phyloP scores from a whole-genome alignment of 2,888 invertebrate species.

The Gnatocerus cornutus region DNA sequence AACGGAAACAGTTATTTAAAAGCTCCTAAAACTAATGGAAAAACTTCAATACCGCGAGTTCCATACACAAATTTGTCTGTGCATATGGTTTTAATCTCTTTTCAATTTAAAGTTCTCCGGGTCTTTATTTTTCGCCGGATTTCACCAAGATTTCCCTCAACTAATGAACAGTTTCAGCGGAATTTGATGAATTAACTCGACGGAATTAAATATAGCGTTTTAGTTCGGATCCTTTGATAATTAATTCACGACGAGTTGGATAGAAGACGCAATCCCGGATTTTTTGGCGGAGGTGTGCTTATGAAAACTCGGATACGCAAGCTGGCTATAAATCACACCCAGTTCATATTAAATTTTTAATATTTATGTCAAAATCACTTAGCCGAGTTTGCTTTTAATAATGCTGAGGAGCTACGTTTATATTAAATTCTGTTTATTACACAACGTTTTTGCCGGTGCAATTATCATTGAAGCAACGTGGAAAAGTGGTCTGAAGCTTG shows the following conservation, averaged over 20 bases:
- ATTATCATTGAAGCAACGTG: too few relatives aligned
- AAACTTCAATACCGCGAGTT: conserved; percentile 46
- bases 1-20: conserved; percentile 54
- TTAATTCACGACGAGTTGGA: conserved; percentile 20
- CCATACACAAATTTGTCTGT: conserved; percentile 43
- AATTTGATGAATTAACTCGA: conserved; percentile 39
- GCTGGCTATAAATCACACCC: conserved; percentile 55
- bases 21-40: conserved; percentile 53
- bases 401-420: conserved; percentile 39
- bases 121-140: too few relatives aligned
- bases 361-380: conserved; percentile 61
- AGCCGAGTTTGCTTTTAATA: conserved; percentile 52
- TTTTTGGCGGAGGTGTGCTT: conserved; percentile 38
- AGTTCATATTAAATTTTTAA: conserved; percentile 62
- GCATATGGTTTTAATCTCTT: conserved; percentile 48
- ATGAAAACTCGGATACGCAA: conserved; percentile 51
- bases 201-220: conserved; percentile 34
- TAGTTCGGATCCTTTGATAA: conserved; percentile 27
- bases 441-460: neutral
- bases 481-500: too few relatives aligned
- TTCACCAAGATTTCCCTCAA: conserved; percentile 8
- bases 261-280: neutral
- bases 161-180: conserved; percentile 34
- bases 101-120: conserved; percentile 31
- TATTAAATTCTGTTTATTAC: conserved; percentile 46